phyloP scores from a whole-genome alignment of 2,797 vertebrate genomes.

The Masticophis lateralis region DNA sequence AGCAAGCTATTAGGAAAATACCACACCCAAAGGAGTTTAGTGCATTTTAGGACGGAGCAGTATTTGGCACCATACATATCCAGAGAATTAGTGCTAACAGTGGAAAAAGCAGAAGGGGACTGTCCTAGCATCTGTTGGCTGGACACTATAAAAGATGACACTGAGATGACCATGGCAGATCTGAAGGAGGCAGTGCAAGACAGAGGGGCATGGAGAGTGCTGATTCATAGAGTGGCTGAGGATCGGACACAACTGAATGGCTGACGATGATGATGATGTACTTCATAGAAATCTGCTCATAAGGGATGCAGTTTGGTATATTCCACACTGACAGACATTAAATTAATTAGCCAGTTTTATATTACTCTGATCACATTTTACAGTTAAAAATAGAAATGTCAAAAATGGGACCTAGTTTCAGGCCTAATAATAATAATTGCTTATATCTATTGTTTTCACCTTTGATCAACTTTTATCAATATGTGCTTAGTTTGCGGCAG shows the following conservation, averaged over 20 bases:
- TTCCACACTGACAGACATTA: background rate
- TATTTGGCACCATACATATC: background rate
- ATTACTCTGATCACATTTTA: background rate
- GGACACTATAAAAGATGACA: too few relatives aligned
- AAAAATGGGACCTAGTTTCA: background rate
- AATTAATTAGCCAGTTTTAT: background rate
- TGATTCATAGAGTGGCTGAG: too few relatives aligned
- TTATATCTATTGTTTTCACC: background rate
- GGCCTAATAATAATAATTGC: background rate
- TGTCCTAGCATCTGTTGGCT: too few relatives aligned
- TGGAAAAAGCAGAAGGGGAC: too few relatives aligned
- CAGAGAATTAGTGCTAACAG: background rate
- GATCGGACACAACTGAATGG: too few relatives aligned
- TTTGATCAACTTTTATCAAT: background rate
- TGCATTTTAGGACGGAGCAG: background rate
- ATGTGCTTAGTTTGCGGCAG: background rate
- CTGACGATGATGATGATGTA: background rate
- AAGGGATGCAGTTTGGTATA: background rate
- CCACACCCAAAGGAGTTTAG: background rate
- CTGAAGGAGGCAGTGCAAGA: too few relatives aligned
- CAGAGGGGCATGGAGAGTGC: too few relatives aligned
- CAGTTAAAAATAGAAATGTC: background rate
- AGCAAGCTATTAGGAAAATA: background rate
- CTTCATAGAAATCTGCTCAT: background rate
- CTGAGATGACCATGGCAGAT: too few relatives aligned